These are phyloP conservation scores for Scotopteryx bipunctaria DNA, from an alignment of 2,888 invertebrate genomes.

Conservation along the genomic window DNA sequence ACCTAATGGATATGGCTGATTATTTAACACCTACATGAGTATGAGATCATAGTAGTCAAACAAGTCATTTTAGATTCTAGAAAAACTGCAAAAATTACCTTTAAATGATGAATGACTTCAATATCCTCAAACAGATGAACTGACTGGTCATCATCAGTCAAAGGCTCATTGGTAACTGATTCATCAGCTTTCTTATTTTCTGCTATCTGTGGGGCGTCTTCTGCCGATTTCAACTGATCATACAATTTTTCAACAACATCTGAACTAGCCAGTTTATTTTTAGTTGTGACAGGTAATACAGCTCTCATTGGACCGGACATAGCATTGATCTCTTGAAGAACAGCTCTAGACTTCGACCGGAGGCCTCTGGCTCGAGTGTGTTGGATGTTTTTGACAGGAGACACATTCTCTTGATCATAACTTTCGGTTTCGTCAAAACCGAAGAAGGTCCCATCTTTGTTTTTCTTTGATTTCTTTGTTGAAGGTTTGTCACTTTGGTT, in stretches of 20 bases:
- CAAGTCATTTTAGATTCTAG: no score
- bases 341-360: slow-evolving; percentile 52
- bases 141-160: slow-evolving; percentile 52
- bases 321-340: slow-evolving; percentile 63
- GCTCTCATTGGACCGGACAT: slow-evolving; percentile 57
- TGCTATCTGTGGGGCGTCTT: slow-evolving; percentile 57
- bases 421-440: slow-evolving; percentile 75
- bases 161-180: slow-evolving; percentile 42
- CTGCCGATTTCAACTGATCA: slow-evolving; percentile 58
- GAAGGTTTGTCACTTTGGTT: slow-evolving; percentile 40
- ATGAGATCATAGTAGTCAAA: no score
- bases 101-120: slow-evolving; percentile 68
- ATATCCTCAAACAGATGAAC: slow-evolving; percentile 78
- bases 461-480: slow-evolving; percentile 41
- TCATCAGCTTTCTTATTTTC: slow-evolving; percentile 43
- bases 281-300: slow-evolving; percentile 52
- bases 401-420: slow-evolving; percentile 67
- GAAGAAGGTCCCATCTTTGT: slow-evolving; percentile 64
- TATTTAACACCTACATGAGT: no score
- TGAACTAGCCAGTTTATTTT: slow-evolving; percentile 53
- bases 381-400: slow-evolving; percentile 54
- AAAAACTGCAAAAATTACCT: slow-evolving; percentile 65
- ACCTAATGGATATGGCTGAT: no score
- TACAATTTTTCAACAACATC: slow-evolving; percentile 57
- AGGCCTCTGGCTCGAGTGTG: slow-evolving; percentile 48